Conservation (phyloP, 2,888 invertebrate genomes). For the Heliothis peltigera region DNA sequence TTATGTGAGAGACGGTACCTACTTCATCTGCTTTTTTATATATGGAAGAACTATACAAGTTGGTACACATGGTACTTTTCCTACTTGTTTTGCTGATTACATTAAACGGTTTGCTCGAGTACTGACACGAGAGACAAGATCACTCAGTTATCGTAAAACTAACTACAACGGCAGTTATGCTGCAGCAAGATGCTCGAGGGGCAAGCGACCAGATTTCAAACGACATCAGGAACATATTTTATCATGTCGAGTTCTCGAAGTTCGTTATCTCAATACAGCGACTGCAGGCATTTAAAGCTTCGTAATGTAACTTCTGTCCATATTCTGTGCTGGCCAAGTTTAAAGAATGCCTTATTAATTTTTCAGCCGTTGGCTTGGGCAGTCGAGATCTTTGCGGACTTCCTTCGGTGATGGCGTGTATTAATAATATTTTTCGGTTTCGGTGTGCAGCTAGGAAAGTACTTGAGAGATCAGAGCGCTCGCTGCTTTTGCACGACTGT, state of each 20-base stretch:
- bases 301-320: slow-evolving; percentile 56
- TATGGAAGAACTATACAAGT: no score
- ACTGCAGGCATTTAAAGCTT: slow-evolving; percentile 51
- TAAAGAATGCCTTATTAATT: slow-evolving; percentile 63
- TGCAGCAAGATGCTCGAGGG: slow-evolving; percentile 5
- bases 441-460: slow-evolving; percentile 29
- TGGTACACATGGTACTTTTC: no score
- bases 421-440: slow-evolving; percentile 56
- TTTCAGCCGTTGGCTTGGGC: slow-evolving; percentile 56
- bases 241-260: slow-evolving; percentile 26
- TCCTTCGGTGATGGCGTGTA: slow-evolving; percentile 40
- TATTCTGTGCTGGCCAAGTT: slow-evolving; percentile 55
- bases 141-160: not conserved
- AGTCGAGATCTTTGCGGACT: slow-evolving; percentile 42
- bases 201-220: slow-evolving; percentile 3
- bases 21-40: not conserved
- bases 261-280: slow-evolving; percentile 47
- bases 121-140: not conserved
- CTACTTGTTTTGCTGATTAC: not conserved
- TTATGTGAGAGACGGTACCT: no score
- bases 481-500: slow-evolving; percentile 34
- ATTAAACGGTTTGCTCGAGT: not conserved
- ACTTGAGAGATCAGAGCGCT: slow-evolving; percentile 24
- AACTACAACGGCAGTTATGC: not conserved
- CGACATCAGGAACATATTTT: slow-evolving; percentile 20